phyloP scores from a whole-genome alignment of 2,797 vertebrate species.

The Spheniscus humboldti region DNA sequence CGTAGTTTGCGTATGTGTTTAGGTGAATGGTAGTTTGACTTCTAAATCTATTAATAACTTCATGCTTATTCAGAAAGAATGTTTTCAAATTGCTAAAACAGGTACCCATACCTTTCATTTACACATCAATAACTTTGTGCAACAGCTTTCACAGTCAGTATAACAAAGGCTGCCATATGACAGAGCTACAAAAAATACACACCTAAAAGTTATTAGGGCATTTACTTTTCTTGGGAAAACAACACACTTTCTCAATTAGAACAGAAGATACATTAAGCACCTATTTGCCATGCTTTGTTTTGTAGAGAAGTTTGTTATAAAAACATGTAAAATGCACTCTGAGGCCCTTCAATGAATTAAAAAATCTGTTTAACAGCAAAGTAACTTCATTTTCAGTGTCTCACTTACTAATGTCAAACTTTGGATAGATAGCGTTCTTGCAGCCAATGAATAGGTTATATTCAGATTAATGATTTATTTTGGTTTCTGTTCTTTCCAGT shows the following conservation, averaged over 20 bases:
- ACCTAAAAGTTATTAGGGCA: not conserved
- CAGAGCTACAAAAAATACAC: not conserved
- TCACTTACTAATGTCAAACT: not conserved
- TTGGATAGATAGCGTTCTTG: not conserved
- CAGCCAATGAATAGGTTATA: not conserved
- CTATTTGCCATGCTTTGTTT: not conserved
- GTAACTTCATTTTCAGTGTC: not conserved
- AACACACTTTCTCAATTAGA: not conserved
- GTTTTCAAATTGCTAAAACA: not conserved
- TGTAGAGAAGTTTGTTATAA: not conserved
- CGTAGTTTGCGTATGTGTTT: not conserved
- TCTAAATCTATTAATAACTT: not conserved
- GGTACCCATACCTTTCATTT: not conserved
- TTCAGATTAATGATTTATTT: not conserved
- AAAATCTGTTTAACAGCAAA: not conserved
- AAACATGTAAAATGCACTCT: not conserved
- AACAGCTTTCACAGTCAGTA: not conserved
- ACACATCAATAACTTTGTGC: not conserved
- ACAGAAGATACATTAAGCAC: not conserved
- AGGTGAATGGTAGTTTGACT: not conserved
- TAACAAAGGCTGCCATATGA: not conserved
- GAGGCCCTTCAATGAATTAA: not conserved
- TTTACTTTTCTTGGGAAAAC: conserved; percentile 5
- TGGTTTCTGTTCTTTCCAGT: not conserved
- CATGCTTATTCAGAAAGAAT: not conserved